These are phyloP conservation scores for pig (Sus scrofa) DNA, from an alignment of 2,113 vertebrate genomes.

Conservation along the genomic window DNA sequence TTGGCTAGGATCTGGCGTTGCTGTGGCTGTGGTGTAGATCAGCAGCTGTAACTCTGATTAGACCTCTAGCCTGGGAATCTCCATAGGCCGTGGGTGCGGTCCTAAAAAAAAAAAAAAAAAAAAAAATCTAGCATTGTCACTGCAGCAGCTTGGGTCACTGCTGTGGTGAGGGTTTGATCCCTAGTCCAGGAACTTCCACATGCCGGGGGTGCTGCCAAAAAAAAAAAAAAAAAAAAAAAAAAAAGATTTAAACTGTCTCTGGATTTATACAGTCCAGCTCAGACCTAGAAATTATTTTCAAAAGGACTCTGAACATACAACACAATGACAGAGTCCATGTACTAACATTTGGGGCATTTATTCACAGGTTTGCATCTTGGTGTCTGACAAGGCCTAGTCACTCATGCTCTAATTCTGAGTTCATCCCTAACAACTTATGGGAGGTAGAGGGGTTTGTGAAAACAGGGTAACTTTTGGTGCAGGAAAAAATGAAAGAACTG, in stretches of 20 bases:
- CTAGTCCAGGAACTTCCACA: no score
- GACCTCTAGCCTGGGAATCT: no score
- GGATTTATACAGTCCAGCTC: not conserved
- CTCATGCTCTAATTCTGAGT: not conserved
- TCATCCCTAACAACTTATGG: fast-evolving
- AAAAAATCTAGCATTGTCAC: no score
- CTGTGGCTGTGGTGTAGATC: no score
- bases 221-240: no score
- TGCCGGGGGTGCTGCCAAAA: no score
- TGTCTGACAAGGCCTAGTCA: not conserved
- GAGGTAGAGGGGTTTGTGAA: not conserved
- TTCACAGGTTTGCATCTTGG: not conserved
- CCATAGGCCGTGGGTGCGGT: no score
- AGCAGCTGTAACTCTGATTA: no score
- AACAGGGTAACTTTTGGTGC: not conserved
- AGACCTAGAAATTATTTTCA: slow-evolving; percentile 15
- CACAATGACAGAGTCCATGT: not conserved
- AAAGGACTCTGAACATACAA: not conserved
- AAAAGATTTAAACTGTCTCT: not conserved
- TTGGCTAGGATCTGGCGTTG: no score
- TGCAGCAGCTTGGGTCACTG: no score
- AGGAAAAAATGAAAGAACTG: not conserved
- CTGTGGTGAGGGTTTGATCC: no score
- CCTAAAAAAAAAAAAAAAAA: no score
- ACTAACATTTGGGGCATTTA: not conserved